Evolutionary conservation across 1,140 invertebrate genomes (phyloP), one percentile per base, ranked within the genome.

Genomic region (Hydropsyche tenuis): DNA sequence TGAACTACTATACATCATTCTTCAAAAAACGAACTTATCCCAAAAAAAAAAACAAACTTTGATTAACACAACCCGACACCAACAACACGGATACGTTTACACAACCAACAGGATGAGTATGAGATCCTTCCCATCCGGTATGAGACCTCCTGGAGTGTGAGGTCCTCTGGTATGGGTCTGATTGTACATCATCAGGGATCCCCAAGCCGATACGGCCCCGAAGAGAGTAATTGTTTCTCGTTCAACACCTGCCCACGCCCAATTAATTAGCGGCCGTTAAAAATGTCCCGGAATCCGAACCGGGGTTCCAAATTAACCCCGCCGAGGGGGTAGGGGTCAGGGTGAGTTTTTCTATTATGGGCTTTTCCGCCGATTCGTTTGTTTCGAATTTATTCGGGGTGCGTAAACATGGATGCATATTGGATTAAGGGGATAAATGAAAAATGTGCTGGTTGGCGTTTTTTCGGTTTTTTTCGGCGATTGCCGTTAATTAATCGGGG

Each of bases 201-300:
- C 66, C 45, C 37, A 27, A 45, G 30, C 20, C 43, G 7, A 51
- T 27, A 23, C 51, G 66, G 66, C 42, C 65, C 66, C 66, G 20
- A 23, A 23, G 68, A 70, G 68, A 70, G 48, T 70, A 70, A 70
- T 70, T 70, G 68, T 70, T 70, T 70, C 43, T 56, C 68, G 68
- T 70, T 70, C 68, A 70, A 70, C 68, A 70, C 68, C 68, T 70
- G 68, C 68, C 68, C 68, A 27, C 51, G 68, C 51, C 23, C 56
- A 70, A 70, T 70, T 70, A 70, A 70, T 70, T 70, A 70, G 68
- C 20, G 68, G 68, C 25, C 68, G 37, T 70, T 70, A 70, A 70
- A 70, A 70, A 70, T 56, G 68, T 70, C 30, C 25, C 14, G 12
- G 68, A 25, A 14, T 37, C 53, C 16, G 22, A 23, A 23, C 16